Percentiles rank a stretch among this genome's conserved stretches.
Conservation (phyloP, 2,888 invertebrate genomes). For the Chymomyza fuscimana region DNA sequence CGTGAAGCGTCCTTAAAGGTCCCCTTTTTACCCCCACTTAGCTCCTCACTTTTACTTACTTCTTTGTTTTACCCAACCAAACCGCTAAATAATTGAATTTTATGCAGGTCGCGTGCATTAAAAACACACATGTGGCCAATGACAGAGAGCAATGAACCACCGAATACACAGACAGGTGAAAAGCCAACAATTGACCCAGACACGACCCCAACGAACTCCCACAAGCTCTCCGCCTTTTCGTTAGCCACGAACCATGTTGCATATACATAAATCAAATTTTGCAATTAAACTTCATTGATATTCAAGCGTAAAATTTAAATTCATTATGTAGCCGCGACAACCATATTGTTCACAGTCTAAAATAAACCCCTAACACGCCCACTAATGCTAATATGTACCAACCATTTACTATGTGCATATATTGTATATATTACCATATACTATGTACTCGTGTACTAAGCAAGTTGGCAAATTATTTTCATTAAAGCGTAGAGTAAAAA, state of each 20-base stretch:
- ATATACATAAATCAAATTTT: conserved; percentile 62
- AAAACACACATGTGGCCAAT: conserved; percentile 31
- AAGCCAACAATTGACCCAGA: conserved; percentile 8
- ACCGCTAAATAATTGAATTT: conserved; percentile 36
- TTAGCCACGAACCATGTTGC: conserved; percentile 14
- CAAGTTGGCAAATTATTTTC: too few relatives aligned
- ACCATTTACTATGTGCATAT: too few relatives aligned
- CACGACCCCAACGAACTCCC: conserved; percentile 6
- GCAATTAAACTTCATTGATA: conserved; percentile 63
- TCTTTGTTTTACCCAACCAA: neutral
- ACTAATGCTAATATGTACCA: neutral
- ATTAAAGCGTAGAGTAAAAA: too few relatives aligned
- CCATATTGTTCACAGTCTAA: conserved; percentile 9
- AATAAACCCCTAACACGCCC: conserved; percentile 15
- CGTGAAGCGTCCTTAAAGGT: too few relatives aligned
- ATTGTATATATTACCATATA: neutral
- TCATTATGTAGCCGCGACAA: conserved; percentile 32
- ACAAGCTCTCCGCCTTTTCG: neutral
- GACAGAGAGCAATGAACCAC: conserved; percentile 11
- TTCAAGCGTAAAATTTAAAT: conserved; percentile 50
- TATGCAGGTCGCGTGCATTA: conserved; percentile 37
- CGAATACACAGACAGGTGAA: conserved; percentile 1
- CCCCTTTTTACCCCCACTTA: neutral
- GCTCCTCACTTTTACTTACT: neutral
- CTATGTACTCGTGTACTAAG: neutral